A percentile compares a stretch with the other conserved stretches of the same genome.
Evolutionary conservation across 92 coral and sea anemone species (phyloP).

Genomic region (Diadumene lineata): DNA sequence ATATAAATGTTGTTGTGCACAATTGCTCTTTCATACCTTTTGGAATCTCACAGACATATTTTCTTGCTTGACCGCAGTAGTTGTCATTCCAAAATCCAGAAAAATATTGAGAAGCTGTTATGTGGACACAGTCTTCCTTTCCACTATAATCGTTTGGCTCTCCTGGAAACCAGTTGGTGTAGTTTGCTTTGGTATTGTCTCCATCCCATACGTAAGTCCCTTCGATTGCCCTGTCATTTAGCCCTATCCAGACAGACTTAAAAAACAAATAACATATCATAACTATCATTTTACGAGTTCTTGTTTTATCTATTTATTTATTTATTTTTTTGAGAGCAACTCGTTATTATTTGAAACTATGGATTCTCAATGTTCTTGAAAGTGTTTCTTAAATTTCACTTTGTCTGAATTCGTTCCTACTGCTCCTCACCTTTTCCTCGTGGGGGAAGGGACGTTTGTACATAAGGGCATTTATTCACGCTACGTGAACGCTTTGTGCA

Average conservation of each 20-base stretch:
- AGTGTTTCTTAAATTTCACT: too few species aligned
- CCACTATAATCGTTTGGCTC: conserved; percentile 80
- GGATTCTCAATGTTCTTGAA: too few species aligned
- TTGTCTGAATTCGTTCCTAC: too few species aligned
- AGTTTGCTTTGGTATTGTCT: conserved; percentile 57
- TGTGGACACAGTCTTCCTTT: conserved; percentile 76
- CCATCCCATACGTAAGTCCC: conserved; percentile 79
- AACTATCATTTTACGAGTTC: too few species aligned
- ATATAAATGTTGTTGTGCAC: neutral
- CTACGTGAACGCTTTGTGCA: too few species aligned
- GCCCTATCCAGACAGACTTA: conserved; percentile 87
- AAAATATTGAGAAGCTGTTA: conserved; percentile 44
- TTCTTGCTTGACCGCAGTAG: conserved; percentile 56
- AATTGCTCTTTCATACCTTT: conserved; percentile 36
- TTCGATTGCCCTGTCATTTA: conserved; percentile 60
- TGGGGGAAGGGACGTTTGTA: too few species aligned
- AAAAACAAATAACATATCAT: neutral
- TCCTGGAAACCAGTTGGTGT: conserved; percentile 76
- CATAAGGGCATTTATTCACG: too few species aligned
- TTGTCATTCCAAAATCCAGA: conserved; percentile 92
- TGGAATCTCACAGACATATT: conserved; percentile 88
- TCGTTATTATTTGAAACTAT: too few species aligned
- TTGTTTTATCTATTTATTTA: too few species aligned
- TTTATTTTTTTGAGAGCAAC: too few species aligned
- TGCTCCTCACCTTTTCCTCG: too few species aligned